A percentile compares a stretch with the other conserved stretches of the same genome.
These are phyloP conservation scores for Dicycla oo DNA, from an alignment of 2,888 invertebrate species.

Conservation along the genomic window DNA sequence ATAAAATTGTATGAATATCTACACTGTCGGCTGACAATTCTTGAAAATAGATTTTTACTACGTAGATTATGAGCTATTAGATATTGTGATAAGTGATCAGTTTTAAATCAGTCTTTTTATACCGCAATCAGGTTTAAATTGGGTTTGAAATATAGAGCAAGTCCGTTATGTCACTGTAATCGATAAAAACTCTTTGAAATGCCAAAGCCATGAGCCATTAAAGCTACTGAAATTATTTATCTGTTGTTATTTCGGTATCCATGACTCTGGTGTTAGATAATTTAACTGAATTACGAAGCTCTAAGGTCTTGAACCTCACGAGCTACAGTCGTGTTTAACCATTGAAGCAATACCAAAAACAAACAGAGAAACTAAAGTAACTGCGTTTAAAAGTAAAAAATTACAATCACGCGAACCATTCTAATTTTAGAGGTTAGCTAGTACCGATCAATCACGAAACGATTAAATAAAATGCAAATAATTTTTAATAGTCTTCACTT, in stretches of 20 bases:
- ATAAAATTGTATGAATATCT: no score
- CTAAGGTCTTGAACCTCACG: conserved; percentile 7
- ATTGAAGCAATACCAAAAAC: background rate
- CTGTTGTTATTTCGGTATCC: background rate
- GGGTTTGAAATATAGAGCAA: background rate
- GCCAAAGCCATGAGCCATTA: background rate
- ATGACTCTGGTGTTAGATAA: background rate
- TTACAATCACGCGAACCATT: conserved; percentile 31
- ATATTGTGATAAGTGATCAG: background rate
- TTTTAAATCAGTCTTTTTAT: no score
- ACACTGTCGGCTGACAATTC: no score
- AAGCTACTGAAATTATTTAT: background rate
- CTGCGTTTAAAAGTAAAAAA: conserved; percentile 1
- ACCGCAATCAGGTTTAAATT: background rate
- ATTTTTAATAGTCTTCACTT: conserved; percentile 40
- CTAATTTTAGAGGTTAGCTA: conserved; percentile 33
- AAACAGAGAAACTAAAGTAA: conserved; percentile 9
- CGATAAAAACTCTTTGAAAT: background rate
- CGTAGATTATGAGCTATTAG: background rate
- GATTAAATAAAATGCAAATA: conserved; percentile 39
- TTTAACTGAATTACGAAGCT: background rate
- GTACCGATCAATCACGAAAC: conserved; percentile 47
- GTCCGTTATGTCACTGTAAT: background rate
- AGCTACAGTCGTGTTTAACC: background rate
- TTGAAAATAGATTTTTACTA: background rate